Evolutionary conservation across 1,140 invertebrate genomes (phyloP).

Genomic region (Brachionus rubens): DNA sequence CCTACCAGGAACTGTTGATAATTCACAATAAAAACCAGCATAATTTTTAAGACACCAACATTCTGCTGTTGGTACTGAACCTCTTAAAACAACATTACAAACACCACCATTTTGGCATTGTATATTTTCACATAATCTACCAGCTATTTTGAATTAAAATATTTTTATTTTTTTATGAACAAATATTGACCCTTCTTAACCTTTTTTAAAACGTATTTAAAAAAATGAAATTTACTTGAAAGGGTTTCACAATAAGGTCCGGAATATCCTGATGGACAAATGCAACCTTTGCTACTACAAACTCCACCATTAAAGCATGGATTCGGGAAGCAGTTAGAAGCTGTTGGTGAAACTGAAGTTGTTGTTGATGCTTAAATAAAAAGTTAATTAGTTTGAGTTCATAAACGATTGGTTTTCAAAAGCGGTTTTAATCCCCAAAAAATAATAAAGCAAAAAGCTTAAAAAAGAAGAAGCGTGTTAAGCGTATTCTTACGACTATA

Average conservation of each 20-base stretch:
- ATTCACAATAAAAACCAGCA: slow-evolving; percentile 49
- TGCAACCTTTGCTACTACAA: slow-evolving; percentile 75
- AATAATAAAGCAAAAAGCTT: background rate
- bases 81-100: slow-evolving; percentile 50
- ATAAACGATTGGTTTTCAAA: too few species aligned
- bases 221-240: slow-evolving; percentile 51
- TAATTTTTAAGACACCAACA: slow-evolving; percentile 52
- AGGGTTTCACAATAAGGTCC: slow-evolving; percentile 71
- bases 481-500: slow-evolving; percentile 16
- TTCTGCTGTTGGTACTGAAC: slow-evolving; percentile 49
- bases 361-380: slow-evolving; percentile 23
- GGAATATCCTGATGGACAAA: slow-evolving; percentile 81
- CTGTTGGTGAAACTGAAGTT: background rate
- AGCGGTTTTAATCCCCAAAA: background rate
- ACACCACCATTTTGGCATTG: slow-evolving; percentile 52
- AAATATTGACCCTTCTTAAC: background rate
- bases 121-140: slow-evolving; percentile 48
- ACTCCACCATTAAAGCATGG: slow-evolving; percentile 42
- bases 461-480: background rate
- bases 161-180: background rate
- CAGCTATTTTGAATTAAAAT: background rate
- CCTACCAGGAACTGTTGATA: slow-evolving; percentile 2
- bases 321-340: slow-evolving; percentile 2
- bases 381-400: background rate
- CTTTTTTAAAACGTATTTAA: background rate